Evolutionary conservation across 2,888 invertebrate genomes (phyloP), one percentile per base, ranked within the genome.

Genomic region (Blastobasis adustella): DNA sequence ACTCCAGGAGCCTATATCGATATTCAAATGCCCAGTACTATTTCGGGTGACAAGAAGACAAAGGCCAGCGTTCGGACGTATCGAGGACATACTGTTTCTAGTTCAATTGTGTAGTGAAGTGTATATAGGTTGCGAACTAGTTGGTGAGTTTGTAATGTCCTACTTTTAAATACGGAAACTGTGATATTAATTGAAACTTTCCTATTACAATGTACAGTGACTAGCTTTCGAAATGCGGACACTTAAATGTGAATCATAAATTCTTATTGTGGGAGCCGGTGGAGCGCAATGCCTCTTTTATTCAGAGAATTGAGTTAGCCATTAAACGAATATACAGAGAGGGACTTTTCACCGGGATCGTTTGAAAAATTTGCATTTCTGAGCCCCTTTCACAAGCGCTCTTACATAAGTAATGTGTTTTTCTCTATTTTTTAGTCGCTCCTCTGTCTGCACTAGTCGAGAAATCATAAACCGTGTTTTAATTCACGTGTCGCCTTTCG

Each of bases 1-100:
- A 79, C 70, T 90, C 93, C 0, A 84, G 93, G 69, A 92, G 91
- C 80, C 81, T 92, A 66, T 91, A 91, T 80, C 85, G 91, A 69
- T 90, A 90, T 75, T 90, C 91, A 59, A 92, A 91, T 70, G 91
- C 90, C 47, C 92, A 92, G 68, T 93, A 92, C 75, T 94, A 94
- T 76, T 94, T 93, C 73, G 94, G 94, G 91, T 94, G 94, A 94
- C 93, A 90, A 69, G 89, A 91, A 76, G 89, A 90, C 59, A 83
- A 82, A 71, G 82, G 76, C 67, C 83, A 89, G 71, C 84, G 88
- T 70, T 73, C 89, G 66, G 89, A 88, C 62, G 83, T 85, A 62
- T 85, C 90, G 59, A 86, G 90, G 73, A 90, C 90, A 73, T 90
- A 90, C 76, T 90, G 90, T 86, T 90, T 90, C 82, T 90, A 90